Evolutionary conservation across 2,888 invertebrate species (phyloP), one percentile per base, ranked within the genome.

Genomic region (Pachycephus smyrnensis): DNA sequence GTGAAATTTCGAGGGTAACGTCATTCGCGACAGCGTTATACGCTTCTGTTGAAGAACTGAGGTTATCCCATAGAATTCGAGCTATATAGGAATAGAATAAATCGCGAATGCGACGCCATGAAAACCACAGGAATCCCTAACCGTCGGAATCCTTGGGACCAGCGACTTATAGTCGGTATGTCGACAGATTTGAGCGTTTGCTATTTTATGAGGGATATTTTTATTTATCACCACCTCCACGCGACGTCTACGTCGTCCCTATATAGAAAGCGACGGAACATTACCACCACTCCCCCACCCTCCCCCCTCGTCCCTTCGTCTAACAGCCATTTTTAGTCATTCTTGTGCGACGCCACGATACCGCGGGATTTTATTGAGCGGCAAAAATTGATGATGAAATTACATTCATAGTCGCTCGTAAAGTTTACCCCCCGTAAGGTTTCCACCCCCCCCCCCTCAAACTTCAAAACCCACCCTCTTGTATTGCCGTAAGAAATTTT

Each of bases 381-480:
- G 77, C 36, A 76, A 82, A 84, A 87, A 88, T 88, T 87, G 87
- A 87, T 87, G 83, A 83, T 82, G 78, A 80, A 82, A 85, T 84
- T 83, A 83, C 84, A 84, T 84, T 86, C 84, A 86, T 86, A 83
- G 82, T 81, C 37, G 75, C 83, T 84, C 86, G 84, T 86, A 86
- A 88, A 86, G 76, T 88, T 87, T 85, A 84, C 81, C 37, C 55
- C 78, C 71, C 78, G 15, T 37, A 69, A 23, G 9, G 40, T 6
- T 1, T 6, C 12, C 15, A 15, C 15, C 15, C 4, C 40, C 15
- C 40, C 0, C 12, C 9, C 2, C 23, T n/a, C n/a, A n/a, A 9
- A 55, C 55, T 55, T 55, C 23, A 55, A 55, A 55, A 55, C 55
- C 55, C 55, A 9, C 55, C 2, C 4, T 23, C 55, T 55, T 23